A percentile compares a stretch with the other conserved stretches of the same genome.
These are phyloP conservation scores for Laticauda laticaudata DNA, from an alignment of 2,113 vertebrate species.

Conservation along the genomic window DNA sequence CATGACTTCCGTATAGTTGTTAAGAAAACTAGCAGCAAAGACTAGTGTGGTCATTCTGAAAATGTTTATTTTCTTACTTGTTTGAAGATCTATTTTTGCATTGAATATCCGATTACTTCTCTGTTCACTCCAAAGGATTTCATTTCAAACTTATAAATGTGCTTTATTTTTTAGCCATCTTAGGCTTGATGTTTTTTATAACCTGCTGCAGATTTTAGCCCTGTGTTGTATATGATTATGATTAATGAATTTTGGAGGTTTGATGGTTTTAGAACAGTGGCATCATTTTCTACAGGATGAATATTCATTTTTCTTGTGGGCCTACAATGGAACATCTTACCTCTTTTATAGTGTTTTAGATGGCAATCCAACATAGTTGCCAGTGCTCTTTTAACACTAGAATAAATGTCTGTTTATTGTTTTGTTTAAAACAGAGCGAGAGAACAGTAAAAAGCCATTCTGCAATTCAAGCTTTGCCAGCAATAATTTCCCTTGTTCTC, in stretches of 20 bases:
- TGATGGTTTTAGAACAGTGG: not conserved
- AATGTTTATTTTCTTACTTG: not conserved
- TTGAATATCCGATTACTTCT: slow-evolving; percentile 25
- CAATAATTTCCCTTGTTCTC: not conserved
- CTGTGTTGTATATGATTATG: not conserved
- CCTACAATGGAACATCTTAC: not conserved
- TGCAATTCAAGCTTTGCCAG: not conserved
- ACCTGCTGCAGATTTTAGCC: not conserved
- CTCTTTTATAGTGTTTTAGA: not conserved
- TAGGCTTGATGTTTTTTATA: not conserved
- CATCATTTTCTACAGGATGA: not conserved
- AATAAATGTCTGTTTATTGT: not conserved
- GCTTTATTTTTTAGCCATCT: slow-evolving; percentile 3
- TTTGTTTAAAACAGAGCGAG: not conserved
- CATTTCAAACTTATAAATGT: not conserved
- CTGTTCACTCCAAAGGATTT: slow-evolving; percentile 11
- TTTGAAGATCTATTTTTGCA: slow-evolving; percentile 19
- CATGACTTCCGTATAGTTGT: not conserved
- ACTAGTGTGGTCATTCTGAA: not conserved
- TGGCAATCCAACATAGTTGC: not conserved
- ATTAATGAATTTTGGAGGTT: not conserved
- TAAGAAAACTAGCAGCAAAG: not conserved
- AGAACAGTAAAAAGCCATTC: not conserved
- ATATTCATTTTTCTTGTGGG: not conserved
- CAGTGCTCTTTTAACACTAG: not conserved